phyloP scores from a whole-genome alignment of 1,140 invertebrate genomes.

The Watersipora subatra region DNA sequence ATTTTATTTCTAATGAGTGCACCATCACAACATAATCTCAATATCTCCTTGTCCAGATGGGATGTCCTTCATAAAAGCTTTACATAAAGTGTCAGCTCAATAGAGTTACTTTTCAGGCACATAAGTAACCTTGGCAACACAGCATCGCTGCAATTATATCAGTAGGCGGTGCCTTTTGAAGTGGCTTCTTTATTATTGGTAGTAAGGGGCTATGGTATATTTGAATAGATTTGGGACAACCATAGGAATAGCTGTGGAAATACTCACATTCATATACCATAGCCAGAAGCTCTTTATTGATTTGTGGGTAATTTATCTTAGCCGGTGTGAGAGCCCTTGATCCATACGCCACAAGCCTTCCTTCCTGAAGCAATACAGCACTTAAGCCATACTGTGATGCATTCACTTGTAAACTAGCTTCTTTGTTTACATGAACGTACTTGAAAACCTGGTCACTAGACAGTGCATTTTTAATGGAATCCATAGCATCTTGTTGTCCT shows the following conservation, averaged over 20 bases:
- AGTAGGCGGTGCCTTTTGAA: conserved; percentile 13
- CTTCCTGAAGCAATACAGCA: background rate
- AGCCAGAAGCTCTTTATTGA: conserved; percentile 45
- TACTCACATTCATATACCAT: conserved; percentile 42
- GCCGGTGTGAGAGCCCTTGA: background rate
- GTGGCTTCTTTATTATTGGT: conserved; percentile 17
- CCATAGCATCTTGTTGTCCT: no score
- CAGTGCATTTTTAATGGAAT: background rate
- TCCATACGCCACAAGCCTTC: background rate
- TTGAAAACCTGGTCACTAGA: background rate
- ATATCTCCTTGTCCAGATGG: no score
- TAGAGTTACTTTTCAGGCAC: conserved; percentile 10
- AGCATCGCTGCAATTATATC: conserved; percentile 14
- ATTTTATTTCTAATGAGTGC: no score
- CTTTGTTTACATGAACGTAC: background rate
- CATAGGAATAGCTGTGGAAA: conserved; percentile 45
- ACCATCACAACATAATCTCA: no score
- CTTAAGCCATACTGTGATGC: no score
- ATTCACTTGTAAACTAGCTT: background rate
- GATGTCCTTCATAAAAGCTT: no score
- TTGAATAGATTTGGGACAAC: conserved; percentile 15
- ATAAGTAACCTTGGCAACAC: no score
- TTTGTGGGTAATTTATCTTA: no score
- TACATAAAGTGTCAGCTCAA: conserved; percentile 1
- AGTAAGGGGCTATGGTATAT: conserved; percentile 33